Evolutionary conservation across 1,140 invertebrate species (phyloP), one percentile per base, ranked within the genome.

Genomic region (Ephestia elutella): DNA sequence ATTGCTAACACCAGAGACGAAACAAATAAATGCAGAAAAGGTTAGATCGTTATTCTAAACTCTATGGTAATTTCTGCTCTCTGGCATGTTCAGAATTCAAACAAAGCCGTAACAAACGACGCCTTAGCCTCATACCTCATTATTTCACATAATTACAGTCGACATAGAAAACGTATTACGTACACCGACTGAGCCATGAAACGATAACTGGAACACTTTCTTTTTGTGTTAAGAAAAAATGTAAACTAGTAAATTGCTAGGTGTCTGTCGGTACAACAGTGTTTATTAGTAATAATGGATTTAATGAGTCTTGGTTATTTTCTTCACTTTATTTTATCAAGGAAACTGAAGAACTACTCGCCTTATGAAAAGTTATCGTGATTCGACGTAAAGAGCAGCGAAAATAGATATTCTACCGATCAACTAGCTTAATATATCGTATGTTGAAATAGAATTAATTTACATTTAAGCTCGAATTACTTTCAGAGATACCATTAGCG

Each of bases 141-240:
- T 44, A 15, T 44, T 44, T 10, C 15, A 44, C 38, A 44, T 44
- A 44, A 44, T 44, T 44, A 44, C n/a, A 17, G 38, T 17, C 38
- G 38, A 44, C 38, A 44, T 44, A 44, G 38, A 44, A 44, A 44
- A 44, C 38, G 38, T 44, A 44, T 44, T 44, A 44, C 38, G 38
- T 44, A 15, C 7, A 49, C n/a, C 55, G 44, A 57, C 20, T 49
- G 35, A 49, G 44, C 55, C 55, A 13, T 57, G 55, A 57, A 38
- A 19, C 44, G 44, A 13, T 19, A 57, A 57, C 44, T 57, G 38
- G 55, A 57, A 38, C 55, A 57, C 55, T 57, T 57, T 57, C 55
- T 57, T 35, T 35, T 57, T 13, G 8, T 18, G 38, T 44, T 9
- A 49, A 51, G 48, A 55, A 56, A 61, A 56, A 61, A 49, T 54